Base-by-base conservation (phyloP, 2,113 vertebrate genomes). In the Artemisiospiza belli region DNA sequence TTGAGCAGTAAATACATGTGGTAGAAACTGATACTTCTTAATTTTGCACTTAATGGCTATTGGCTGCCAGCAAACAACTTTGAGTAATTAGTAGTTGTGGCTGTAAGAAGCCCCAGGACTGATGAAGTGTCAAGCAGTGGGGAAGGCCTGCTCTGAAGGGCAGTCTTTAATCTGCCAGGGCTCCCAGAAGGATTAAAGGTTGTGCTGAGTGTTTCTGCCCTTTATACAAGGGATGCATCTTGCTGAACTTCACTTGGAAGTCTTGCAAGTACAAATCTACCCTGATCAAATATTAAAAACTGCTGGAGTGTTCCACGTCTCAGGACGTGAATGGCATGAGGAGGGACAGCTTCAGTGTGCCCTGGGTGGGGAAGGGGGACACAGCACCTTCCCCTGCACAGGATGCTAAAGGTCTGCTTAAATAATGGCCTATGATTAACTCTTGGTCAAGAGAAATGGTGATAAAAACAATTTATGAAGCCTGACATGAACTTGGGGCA, bases 21-120 rank as follows among this genome's bases (percentile, higher is more conserved):
- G 70, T 44, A 90, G 83, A 69, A 95, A 95, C 58, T 66, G 93
- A 72, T 93, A 83, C 83, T 93, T 81, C 64, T 75, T 81, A 81
- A 76, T 95, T 94, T 92, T 79, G 61, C 46, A 43, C 58, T 93
- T 88, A 72, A 81, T 87, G 83, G 83, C 33, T 92, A 72, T 89
- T 89, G 94, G 90, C 87, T 90, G 85, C 94, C 74, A 23, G 81
- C 82, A 90, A 68, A 81, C 72, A 75, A 54, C 90, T 79, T 31
- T 18, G 73, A 69, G 86, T 86, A 64, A 86, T 74, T 83, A 74
- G 75, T 33, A 70, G 72, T 19, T 73, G 77, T 35, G 67, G 74
- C 33, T 72, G 49, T 83, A 41, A 44, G 95, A 79, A 85, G 85
- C 76, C 62, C 83, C 31, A 28, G 83, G 89, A 87, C 77, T 76